Percentiles rank a stretch among this genome's conserved stretches.
Evolutionary conservation across 1,140 invertebrate species (phyloP).

Genomic region (Drosophila rufa): DNA sequence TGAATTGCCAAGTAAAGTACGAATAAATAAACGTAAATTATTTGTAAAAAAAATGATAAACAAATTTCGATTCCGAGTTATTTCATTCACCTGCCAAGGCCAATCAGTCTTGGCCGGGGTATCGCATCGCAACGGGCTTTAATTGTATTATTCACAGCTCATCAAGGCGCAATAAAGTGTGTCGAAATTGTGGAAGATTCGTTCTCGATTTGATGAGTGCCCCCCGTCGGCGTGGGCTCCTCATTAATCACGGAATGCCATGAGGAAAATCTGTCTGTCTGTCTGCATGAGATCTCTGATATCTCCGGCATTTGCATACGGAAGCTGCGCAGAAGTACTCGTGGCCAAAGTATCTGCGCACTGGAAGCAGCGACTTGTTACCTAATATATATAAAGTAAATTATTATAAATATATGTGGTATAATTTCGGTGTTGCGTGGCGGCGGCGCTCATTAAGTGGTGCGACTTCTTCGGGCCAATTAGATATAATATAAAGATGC

Average conservation of each 20-base stretch:
- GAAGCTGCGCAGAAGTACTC: slow-evolving; percentile 56
- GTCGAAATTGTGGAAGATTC: slow-evolving; percentile 65
- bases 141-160: slow-evolving; percentile 79
- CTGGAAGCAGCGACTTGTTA: slow-evolving; percentile 22
- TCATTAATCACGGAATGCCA: slow-evolving; percentile 72
- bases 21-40: slow-evolving; percentile 80
- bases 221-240: slow-evolving; percentile 33
- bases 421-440: slow-evolving; percentile 44
- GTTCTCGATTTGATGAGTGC: slow-evolving; percentile 63
- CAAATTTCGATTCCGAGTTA: slow-evolving; percentile 43
- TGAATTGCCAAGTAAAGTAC: slow-evolving; percentile 66
- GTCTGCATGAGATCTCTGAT: slow-evolving; percentile 28
- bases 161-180: slow-evolving; percentile 70
- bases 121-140: slow-evolving; percentile 45
- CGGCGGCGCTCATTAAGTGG: slow-evolving; percentile 26
- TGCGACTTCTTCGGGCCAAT: slow-evolving; percentile 35
- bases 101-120: slow-evolving; percentile 28
- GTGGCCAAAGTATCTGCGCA: slow-evolving; percentile 13
- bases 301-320: slow-evolving; percentile 70
- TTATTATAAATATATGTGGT: slow-evolving; percentile 3
- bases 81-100: slow-evolving; percentile 69
- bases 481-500: slow-evolving; percentile 50
- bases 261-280: slow-evolving; percentile 44
- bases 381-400: not conserved
- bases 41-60: slow-evolving; percentile 68